Base-by-base conservation (phyloP, 2,888 invertebrate species). In the Liodrosophila aerea region DNA sequence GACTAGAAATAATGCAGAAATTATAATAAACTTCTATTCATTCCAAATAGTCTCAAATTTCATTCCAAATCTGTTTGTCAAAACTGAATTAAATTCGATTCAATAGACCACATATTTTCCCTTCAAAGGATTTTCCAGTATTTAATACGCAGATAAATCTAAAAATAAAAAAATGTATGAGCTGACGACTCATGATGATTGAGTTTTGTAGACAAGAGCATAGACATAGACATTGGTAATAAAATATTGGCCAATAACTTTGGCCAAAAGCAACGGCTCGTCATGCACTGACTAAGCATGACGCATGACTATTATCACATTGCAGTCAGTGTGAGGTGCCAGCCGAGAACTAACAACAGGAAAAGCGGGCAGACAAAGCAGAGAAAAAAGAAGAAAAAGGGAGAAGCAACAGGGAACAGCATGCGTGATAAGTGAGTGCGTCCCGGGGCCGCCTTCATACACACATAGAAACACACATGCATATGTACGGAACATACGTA, bases 231-330 rank as follows among this genome's bases (percentile, higher is more conserved):
- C 30, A 51, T 40, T 29, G 31, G 22, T 5, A 53, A 67, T 58
- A 81, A 84, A 72, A 83, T 83, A 76, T 76, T 80, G 64, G 76
- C 64, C 76, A 72, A 76, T 80, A 83, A 71, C 64, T 83, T 71
- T 56, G 39, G 52, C 51, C 58, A 33, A 50, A 40, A 41, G 22
- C 57, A 47, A 45, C 22, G 39, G 46, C 54, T 50, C 59, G 56
- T 50, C 68, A 54, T 58, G 49, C 60, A 67, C 73, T 74, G 74
- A 72, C 67, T 72, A 67, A 67, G 73, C 76, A 58, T 56, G 76
- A 59, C 43, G 58, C 73, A 61, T 60, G 72, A 52, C 54, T 45
- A 40, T 53, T 49, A 70, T 57, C 41, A 56, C 37, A 37, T 37
- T 44, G 29, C 18, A 22, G 13, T 3, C 30, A 27, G 12, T 9